Evolutionary conservation across 2,113 vertebrate genomes (phyloP), one percentile per base, ranked within the genome.

Genomic region (Phylloscopus whistleri): DNA sequence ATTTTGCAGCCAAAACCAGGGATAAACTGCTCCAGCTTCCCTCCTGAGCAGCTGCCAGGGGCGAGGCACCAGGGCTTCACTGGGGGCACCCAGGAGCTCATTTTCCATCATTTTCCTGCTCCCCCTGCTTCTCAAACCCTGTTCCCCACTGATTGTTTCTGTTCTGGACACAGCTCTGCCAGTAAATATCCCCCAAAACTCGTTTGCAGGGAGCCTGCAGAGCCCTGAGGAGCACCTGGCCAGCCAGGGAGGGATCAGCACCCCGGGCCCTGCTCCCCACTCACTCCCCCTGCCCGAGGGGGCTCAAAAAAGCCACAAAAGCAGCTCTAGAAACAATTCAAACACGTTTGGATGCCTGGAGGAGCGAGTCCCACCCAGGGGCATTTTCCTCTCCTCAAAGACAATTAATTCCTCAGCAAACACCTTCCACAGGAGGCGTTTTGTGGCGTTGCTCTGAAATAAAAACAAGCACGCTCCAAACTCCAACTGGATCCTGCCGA

Each of bases 151-250:
- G 11, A 11, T 43, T 33, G 4, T 62, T 64, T 55, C 46, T 35
- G 24, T 13, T 58, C 64, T 4, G 2, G 39, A 10, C 20, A 23
- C 26, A 67, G 21, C 16, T 89, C 62, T 27, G 64, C 33, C 10
- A 26, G 44, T 10, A 52, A 63, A 27, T 2, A 48, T 8, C 37
- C 62, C 63, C 63, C 2, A 3, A 21, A 49, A 18, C 18, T 19
- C 13, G 1, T 59, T 1, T 30, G 24, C 3, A 1, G 0, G 3
- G 44, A 26, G 49, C 18, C 48, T 31, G 62, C 44, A 28, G 84
- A 66, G 74, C 44, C 55, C 60, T 7, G 44, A n/a, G 68, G 4
- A 51, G 60, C 11, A 7, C 22, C 23, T 3, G 1, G 43, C 21
- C 58, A 49, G 27, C 31, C 3, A 2, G 59, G 43, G 13, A 49